Base-by-base conservation (phyloP, 2,888 invertebrate genomes). In the Epinotia ramella region DNA sequence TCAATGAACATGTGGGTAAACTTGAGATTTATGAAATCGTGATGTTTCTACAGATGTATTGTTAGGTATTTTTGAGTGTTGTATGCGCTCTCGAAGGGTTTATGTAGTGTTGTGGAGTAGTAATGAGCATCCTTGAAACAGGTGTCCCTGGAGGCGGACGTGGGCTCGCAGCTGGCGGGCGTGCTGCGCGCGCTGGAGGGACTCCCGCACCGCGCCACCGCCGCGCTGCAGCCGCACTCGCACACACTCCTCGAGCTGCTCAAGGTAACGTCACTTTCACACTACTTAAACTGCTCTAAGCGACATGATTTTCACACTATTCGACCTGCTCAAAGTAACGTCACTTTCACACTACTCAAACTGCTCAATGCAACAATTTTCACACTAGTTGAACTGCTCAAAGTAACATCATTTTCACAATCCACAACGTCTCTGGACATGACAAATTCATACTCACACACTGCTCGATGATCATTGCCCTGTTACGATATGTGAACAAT, bases 91-190 rank as follows among this genome's bases (percentile, higher is more conserved):
- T 49, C 49, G 16, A 16, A 49, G 16, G 49, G 16, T 5, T 49
- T n/a, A 49, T 16, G 0, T 49, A 16, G 49, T 49, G 16, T 49
- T 6, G 16, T 49, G 16, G 1, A 49, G 16, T 16, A 49, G 16
- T 49, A 49, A 49, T 49, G 16, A n/a, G n/a, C 16, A 5, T 49
- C 46, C 16, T 49, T n/a, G n/a, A n/a, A 53, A 33, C 44, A 20
- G n/a, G 18, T 12, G 81, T 95, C 95, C 11, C 81, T 95, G 70
- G 96, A 96, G 80, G 91, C 93, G 0, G 95, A 95, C 74, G 95
- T 95, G 12, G 90, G 95, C 16, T 91, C 94, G 53, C 94, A 95
- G 79, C 84, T 95, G 73, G 88, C 93, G 5, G 88, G 90, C 0
- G 87, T 95, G 59, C 85, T 95, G 73, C 87, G 90, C 6, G 87